Evolutionary conservation across 2,888 invertebrate genomes (phyloP).

Genomic region (Rotaria sp.): DNA sequence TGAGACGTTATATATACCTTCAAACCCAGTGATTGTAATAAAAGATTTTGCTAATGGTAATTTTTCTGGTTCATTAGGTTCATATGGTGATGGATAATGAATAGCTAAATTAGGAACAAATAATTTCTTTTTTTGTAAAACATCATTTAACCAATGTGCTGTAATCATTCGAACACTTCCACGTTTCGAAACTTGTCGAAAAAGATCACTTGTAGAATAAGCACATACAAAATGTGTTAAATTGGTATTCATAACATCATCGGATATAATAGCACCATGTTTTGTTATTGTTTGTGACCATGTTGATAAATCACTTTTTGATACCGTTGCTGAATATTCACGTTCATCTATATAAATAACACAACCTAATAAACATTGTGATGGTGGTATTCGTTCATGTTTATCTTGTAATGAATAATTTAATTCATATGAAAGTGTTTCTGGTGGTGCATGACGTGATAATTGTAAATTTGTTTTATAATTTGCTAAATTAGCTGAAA

Average conservation of each 20-base stretch:
- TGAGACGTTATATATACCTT: slow-evolving; percentile 62
- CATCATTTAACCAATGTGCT: slow-evolving; percentile 82
- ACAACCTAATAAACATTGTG: slow-evolving; percentile 81
- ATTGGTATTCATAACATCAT: slow-evolving; percentile 71
- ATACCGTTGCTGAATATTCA: slow-evolving; percentile 26
- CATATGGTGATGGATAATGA: slow-evolving; percentile 68
- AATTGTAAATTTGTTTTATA: not conserved
- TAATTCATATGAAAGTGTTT: slow-evolving; percentile 77
- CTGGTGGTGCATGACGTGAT: slow-evolving; percentile 50
- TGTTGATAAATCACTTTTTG: slow-evolving; percentile 21
- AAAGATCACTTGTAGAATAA: slow-evolving; percentile 79
- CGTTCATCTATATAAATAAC: slow-evolving; percentile 67
- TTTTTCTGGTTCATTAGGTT: slow-evolving; percentile 41
- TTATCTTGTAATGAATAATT: slow-evolving; percentile 82
- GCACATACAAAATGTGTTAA: slow-evolving; percentile 87
- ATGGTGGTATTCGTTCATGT: slow-evolving; percentile 73
- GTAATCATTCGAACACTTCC: slow-evolving; percentile 27
- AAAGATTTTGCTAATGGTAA: slow-evolving; percentile 31
- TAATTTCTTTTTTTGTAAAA: slow-evolving; percentile 74
- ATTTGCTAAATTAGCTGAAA: not conserved
- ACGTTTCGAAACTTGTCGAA: slow-evolving; percentile 66
- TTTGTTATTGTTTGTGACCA: slow-evolving; percentile 63
- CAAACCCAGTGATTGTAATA: slow-evolving; percentile 69
- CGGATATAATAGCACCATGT: slow-evolving; percentile 75
- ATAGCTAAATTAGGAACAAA: slow-evolving; percentile 85